Evolutionary conservation across 35 echinoderm and acorn worm species (phyloP).

Genomic region (Stichopus chloronotus): DNA sequence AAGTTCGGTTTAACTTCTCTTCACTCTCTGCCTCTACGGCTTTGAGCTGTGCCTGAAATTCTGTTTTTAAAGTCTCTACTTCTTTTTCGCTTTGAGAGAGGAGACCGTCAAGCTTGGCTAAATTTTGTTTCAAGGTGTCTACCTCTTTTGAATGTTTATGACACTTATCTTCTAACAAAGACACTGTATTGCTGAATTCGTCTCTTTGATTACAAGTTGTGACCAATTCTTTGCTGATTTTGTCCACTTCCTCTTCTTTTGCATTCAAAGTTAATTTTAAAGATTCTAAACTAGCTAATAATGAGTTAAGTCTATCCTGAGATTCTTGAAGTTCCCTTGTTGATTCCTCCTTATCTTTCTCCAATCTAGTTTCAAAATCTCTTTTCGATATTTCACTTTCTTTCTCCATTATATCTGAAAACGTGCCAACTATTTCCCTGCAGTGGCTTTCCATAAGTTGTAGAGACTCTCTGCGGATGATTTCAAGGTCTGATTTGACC

Average conservation of each 20-base stretch:
- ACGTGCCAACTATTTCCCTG: neutral
- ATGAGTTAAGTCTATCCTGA: slow-evolving; percentile 21
- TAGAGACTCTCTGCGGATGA: neutral
- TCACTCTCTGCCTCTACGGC: neutral
- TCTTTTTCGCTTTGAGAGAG: slow-evolving; percentile 62
- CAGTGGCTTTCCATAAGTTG: neutral
- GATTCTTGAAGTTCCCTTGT: slow-evolving; percentile 5
- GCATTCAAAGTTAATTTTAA: neutral
- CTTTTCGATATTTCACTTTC: neutral
- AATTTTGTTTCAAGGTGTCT: slow-evolving; percentile 35
- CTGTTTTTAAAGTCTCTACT: slow-evolving; percentile 41
- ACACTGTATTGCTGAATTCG: neutral
- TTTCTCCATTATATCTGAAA: neutral
- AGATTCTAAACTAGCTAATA: slow-evolving; percentile 11
- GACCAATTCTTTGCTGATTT: neutral
- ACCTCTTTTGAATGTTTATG: slow-evolving; percentile 16
- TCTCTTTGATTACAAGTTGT: neutral
- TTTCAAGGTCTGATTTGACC: slow-evolving; percentile 30
- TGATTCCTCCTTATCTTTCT: neutral
- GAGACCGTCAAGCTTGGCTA: slow-evolving; percentile 41
- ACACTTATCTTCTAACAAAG: neutral
- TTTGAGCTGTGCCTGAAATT: slow-evolving; percentile 40
- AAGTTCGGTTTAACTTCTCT: slow-evolving; percentile 58
- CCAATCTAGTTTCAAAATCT: neutral
- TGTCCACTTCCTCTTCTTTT: neutral